phyloP scores from a whole-genome alignment of 2,113 vertebrate genomes.

The Connochaetes taurinus region DNA sequence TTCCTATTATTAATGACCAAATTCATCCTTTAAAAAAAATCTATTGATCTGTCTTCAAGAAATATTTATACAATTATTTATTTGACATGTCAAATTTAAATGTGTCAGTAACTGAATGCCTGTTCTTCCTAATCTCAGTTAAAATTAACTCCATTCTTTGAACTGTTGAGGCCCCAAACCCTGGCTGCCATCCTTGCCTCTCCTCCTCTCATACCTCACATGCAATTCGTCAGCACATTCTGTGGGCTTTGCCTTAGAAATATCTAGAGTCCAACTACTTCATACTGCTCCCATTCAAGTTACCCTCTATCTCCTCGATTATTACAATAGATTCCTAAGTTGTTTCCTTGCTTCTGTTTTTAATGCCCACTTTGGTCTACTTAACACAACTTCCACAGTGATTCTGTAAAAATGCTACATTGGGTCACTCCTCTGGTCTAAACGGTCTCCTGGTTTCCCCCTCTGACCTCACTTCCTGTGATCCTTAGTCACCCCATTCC shows the following conservation, averaged over 20 bases:
- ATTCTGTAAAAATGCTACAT: neutral
- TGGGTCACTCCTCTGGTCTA: neutral
- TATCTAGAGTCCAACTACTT: neutral
- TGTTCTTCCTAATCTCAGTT: neutral
- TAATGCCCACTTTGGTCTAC: neutral
- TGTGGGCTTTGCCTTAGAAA: neutral
- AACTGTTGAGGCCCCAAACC: neutral
- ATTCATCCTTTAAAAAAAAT: neutral
- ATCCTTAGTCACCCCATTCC: neutral
- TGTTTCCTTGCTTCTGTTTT: neutral
- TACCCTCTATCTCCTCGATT: neutral
- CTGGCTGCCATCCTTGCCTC: neutral
- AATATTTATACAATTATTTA: neutral
- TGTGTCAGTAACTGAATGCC: neutral
- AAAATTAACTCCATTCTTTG: neutral
- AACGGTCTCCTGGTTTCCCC: neutral
- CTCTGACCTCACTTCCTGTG: neutral
- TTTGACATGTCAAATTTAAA: neutral
- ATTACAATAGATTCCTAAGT: neutral
- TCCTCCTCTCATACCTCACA: neutral
- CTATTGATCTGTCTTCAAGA: neutral
- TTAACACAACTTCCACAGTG: neutral
- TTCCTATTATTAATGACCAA: neutral
- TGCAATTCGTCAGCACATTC: neutral
- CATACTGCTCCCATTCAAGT: neutral